These are phyloP conservation scores for Onychomys torridus DNA, from an alignment of 2,797 vertebrate genomes.

Conservation along the genomic window DNA sequence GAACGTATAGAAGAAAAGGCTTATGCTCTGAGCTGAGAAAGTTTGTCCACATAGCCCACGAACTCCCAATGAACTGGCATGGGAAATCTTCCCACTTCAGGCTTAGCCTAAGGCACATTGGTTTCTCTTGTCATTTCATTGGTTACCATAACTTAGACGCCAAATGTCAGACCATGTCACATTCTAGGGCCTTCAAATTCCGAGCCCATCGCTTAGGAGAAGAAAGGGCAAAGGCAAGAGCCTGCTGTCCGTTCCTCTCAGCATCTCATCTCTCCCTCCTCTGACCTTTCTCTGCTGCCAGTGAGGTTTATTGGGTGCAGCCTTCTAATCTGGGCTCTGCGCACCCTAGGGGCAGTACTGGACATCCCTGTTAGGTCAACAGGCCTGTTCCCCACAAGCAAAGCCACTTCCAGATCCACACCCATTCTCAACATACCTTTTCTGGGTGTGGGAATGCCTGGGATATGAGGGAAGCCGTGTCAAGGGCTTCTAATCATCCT, in stretches of 20 bases:
- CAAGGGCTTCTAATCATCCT: not conserved
- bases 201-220: not conserved
- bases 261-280: not conserved
- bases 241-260: constrained; percentile 52
- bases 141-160: not conserved
- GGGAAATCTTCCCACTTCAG: not conserved
- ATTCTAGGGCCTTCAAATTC: constrained; percentile 35
- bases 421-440: not conserved
- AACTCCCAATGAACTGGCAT: not conserved
- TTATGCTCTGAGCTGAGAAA: not conserved
- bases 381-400: not conserved
- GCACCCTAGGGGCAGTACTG: not conserved
- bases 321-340: not conserved
- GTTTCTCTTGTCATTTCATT: not conserved
- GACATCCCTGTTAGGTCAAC: not conserved
- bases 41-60: not conserved
- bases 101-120: not conserved
- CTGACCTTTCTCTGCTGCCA: constrained; percentile 57
- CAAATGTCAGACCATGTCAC: constrained; percentile 40
- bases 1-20: constrained; percentile 24
- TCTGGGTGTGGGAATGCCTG: not conserved
- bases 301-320: not conserved
- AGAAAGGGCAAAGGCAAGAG: constrained; percentile 46
- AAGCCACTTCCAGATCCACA: not conserved
- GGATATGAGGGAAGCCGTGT: not conserved